Conservation (phyloP, 92 coral and sea anemone genomes). For the Umimayanthus kanabou region DNA sequence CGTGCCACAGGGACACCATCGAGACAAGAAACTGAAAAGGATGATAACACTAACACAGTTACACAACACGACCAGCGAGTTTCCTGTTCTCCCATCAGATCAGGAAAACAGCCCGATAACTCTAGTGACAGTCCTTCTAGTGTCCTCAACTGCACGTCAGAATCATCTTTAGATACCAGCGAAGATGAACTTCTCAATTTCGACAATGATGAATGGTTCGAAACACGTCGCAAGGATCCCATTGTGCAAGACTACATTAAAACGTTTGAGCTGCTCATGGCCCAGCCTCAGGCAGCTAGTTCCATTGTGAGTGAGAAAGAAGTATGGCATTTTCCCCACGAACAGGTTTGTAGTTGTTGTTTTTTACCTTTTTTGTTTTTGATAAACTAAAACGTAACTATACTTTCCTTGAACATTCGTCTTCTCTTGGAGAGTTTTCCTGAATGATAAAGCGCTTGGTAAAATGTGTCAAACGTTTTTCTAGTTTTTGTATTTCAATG, state of each 20-base stretch:
- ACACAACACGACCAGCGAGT: conserved; percentile 12
- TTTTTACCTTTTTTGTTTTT: neutral
- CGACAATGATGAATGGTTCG: conserved; percentile 85
- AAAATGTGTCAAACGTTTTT: too few relatives aligned
- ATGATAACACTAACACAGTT: conserved; percentile 17
- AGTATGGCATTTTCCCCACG: neutral
- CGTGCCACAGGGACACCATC: conserved; percentile 4
- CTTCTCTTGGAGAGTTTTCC: too few relatives aligned
- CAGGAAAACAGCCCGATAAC: neutral
- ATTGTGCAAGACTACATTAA: conserved; percentile 93
- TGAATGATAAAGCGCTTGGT: too few relatives aligned
- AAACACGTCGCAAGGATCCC: conserved; percentile 86
- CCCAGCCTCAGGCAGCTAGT: neutral
- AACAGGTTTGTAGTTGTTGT: conserved; percentile 22
- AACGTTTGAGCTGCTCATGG: conserved; percentile 71
- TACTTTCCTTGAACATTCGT: neutral
- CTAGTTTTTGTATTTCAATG: too few relatives aligned
- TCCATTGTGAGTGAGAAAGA: neutral
- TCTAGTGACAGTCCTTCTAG: conserved; percentile 1
- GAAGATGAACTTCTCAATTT: conserved; percentile 57
- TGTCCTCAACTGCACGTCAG: neutral
- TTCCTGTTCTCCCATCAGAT: neutral
- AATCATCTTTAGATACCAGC: conserved; percentile 1
- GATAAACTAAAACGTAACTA: neutral
- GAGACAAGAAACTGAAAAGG: conserved; percentile 20